phyloP scores from a whole-genome alignment of 2,888 invertebrate species.

The Spodoptera exigua region DNA sequence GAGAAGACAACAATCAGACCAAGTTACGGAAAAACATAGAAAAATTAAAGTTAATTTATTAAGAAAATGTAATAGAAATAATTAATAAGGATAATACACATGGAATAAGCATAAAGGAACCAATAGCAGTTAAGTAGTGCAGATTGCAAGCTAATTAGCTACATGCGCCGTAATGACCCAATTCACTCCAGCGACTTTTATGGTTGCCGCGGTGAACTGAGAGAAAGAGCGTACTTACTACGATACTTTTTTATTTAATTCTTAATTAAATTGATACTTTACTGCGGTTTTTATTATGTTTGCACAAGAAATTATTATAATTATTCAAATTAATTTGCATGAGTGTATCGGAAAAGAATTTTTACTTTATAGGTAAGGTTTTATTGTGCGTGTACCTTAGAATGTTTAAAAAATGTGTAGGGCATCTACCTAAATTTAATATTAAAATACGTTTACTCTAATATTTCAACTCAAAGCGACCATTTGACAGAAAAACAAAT shows the following conservation, averaged over 20 bases:
- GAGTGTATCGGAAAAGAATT: no score
- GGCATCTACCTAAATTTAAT: no score
- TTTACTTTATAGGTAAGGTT: no score
- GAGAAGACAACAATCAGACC: no score
- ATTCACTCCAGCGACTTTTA: constrained; percentile 50
- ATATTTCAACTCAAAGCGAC: neutral
- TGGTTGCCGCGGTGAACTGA: constrained; percentile 45
- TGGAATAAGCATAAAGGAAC: constrained; percentile 16
- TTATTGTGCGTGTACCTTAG: no score
- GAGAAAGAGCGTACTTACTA: constrained; percentile 29
- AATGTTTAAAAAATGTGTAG: no score
- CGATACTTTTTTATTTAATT: constrained; percentile 38
- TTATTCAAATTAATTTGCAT: no score
- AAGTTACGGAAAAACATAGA: no score
- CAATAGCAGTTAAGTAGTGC: constrained; percentile 42
- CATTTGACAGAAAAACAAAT: neutral
- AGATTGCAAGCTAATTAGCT: constrained; percentile 54
- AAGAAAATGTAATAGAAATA: neutral
- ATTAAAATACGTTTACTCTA: no score
- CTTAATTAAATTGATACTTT: constrained; percentile 44
- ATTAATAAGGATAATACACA: constrained; percentile 4
- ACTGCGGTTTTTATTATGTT: constrained; percentile 24
- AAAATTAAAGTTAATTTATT: no score
- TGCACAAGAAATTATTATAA: neutral
- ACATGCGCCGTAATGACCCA: constrained; percentile 48